These are phyloP conservation scores for Picathartes gymnocephalus DNA, from an alignment of 2,113 vertebrate genomes.

Conservation along the genomic window DNA sequence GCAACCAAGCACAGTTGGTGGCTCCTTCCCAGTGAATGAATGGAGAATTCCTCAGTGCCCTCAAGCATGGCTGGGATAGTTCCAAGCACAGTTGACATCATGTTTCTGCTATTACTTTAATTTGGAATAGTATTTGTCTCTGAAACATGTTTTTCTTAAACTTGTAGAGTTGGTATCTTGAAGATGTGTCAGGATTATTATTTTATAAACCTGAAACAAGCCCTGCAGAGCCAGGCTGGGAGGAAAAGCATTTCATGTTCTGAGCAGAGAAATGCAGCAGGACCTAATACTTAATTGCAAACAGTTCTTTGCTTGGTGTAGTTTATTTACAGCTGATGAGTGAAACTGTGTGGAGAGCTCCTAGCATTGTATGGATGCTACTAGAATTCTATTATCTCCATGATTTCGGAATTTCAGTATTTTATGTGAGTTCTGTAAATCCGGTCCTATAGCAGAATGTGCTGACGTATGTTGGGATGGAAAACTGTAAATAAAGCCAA, in stretches of 20 bases:
- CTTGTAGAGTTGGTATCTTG: not conserved
- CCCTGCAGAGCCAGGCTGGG: not conserved
- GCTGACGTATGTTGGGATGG: slow-evolving; percentile 11
- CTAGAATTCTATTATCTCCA: slow-evolving; percentile 29
- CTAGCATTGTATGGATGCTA: not conserved
- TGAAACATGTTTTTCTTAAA: not conserved
- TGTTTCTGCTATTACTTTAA: not conserved
- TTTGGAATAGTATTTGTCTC: not conserved
- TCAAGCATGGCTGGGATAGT: not conserved
- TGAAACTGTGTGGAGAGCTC: not conserved
- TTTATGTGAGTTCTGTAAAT: slow-evolving; percentile 37
- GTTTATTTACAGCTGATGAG: slow-evolving; percentile 22
- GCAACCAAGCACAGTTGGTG: not conserved
- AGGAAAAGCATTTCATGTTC: not conserved
- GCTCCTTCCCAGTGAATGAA: not conserved
- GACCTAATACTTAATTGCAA: not conserved
- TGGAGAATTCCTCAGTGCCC: not conserved
- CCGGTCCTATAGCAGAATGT: slow-evolving; percentile 34
- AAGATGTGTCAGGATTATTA: not conserved
- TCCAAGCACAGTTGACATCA: not conserved
- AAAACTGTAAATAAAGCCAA: slow-evolving; percentile 51
- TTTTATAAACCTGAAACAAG: not conserved
- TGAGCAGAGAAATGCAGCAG: not conserved
- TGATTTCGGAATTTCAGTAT: slow-evolving; percentile 38
- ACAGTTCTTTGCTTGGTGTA: not conserved